Evolutionary conservation across 2,797 vertebrate genomes (phyloP).

Genomic region (Notolepis coatsorum): DNA sequence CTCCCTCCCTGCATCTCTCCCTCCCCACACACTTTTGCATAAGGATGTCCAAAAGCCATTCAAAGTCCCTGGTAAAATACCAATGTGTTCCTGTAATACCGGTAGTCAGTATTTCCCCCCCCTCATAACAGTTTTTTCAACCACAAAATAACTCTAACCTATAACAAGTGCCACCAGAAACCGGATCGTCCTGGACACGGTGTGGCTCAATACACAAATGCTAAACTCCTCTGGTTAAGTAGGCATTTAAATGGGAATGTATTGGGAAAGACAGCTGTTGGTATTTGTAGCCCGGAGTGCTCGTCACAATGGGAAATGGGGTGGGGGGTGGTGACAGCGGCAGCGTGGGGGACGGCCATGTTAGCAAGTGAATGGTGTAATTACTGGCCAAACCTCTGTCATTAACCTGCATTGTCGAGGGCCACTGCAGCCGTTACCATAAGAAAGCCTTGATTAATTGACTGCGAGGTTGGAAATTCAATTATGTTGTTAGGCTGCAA

Average conservation of each 20-base stretch:
- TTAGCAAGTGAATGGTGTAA: constrained; percentile 97
- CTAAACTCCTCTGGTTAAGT: constrained; percentile 69
- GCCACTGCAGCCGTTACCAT: constrained; percentile 95
- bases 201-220: constrained; percentile 71
- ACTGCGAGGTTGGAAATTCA: constrained; percentile 90
- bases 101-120: background rate
- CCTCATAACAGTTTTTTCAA: background rate
- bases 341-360: constrained; percentile 88
- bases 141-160: constrained; percentile 20
- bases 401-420: constrained; percentile 91
- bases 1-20: constrained; percentile 47
- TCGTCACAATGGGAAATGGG: constrained; percentile 94
- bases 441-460: constrained; percentile 96
- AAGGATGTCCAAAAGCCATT: background rate
- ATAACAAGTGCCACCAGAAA: constrained; percentile 48
- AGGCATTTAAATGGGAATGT: constrained; percentile 80
- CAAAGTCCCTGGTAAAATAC: too few relatives aligned
- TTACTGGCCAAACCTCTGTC: constrained; percentile 87
- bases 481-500: constrained; percentile 87
- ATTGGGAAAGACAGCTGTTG: constrained; percentile 79
- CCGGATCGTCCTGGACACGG: constrained; percentile 23
- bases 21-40: background rate
- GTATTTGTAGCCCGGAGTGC: constrained; percentile 87
- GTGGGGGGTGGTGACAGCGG: constrained; percentile 79
- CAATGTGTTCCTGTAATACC: background rate